Evolutionary conservation across 2,113 vertebrate species (phyloP), one percentile per base, ranked within the genome.

Genomic region (Trochalopteron elliotii): DNA sequence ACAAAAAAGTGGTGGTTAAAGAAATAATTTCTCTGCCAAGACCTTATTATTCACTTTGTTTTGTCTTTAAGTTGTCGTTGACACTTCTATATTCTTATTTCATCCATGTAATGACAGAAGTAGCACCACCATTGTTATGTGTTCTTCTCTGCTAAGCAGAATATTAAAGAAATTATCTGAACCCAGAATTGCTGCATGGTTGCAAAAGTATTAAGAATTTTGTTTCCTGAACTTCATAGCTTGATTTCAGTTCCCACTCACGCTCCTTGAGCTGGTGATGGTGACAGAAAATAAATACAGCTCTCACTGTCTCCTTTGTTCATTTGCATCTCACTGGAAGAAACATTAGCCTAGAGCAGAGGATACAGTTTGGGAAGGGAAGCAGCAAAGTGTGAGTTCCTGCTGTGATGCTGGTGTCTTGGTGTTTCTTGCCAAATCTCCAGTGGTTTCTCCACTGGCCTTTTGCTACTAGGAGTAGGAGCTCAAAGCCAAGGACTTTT

Each of bases 41-140:
- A 74, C 35, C 61, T 79, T 44, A 8, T 16, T 16, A 21, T 75
- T 87, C 25, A 37, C 33, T 67, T 86, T 44, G 16, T n/a, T 90
- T 93, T 71, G 57, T 89, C 55, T 92, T 94, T 53, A 71, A 64
- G 18, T 93, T 85, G 76, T 81, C 60, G 64, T 25, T 94, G 69
- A 57, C 18, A 30, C 27, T 59, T 92, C 11, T 3, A 0, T 87
- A 27, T 59, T 95, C 81, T 75, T 75, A 64, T 91, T 89, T 83
- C 25, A 76, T 44, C 44, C 24, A 12, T 67, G n/a, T 23, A 78
- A 22, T n/a, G 25, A 18, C 42, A 22, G 8, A n/a, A 65, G 17
- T 76, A 91, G 31, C 15, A 14, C 33, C 79, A 12, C 27, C 47
- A 40, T n/a, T 87, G 47, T 78, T 75, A 37, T 12, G 37, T 37